A percentile compares a stretch with the other conserved stretches of the same genome.
These are phyloP conservation scores for Halotydeus destructor DNA, from an alignment of 1,140 invertebrate genomes.

Conservation along the genomic window DNA sequence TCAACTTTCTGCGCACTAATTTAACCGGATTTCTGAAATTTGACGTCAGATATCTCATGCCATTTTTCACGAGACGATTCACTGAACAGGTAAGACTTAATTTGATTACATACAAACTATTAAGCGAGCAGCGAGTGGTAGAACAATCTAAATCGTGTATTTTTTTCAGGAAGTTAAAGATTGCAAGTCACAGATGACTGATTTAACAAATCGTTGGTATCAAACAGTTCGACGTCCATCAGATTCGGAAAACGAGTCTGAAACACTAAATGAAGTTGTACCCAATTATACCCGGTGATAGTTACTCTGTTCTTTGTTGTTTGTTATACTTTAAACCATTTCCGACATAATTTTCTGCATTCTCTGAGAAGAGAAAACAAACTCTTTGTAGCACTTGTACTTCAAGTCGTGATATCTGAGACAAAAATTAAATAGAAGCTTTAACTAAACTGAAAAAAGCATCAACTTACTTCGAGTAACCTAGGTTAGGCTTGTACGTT, in stretches of 20 bases:
- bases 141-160: slow-evolving; percentile 5
- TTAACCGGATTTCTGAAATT: slow-evolving; percentile 63
- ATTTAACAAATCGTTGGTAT: slow-evolving; percentile 88
- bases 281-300: no score
- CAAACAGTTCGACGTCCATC: slow-evolving; percentile 50
- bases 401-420: no score
- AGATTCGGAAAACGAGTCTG: slow-evolving; percentile 14
- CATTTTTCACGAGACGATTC: slow-evolving; percentile 81
- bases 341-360: no score
- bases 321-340: no score
- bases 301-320: no score
- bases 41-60: slow-evolving; percentile 80
- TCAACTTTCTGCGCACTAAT: slow-evolving; percentile 30
- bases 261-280: slow-evolving; percentile 11
- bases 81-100: slow-evolving; percentile 49
- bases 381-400: no score
- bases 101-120: neutral
- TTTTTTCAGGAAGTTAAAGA: slow-evolving; percentile 63
- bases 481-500: no score
- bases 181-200: slow-evolving; percentile 85
- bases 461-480: no score
- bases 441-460: no score
- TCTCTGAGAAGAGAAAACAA: no score
- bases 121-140: neutral
- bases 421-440: no score